Percentiles rank a stretch among this genome's conserved stretches.
Evolutionary conservation across 2,888 invertebrate genomes (phyloP).

Genomic region (Eristalis arbustorum): DNA sequence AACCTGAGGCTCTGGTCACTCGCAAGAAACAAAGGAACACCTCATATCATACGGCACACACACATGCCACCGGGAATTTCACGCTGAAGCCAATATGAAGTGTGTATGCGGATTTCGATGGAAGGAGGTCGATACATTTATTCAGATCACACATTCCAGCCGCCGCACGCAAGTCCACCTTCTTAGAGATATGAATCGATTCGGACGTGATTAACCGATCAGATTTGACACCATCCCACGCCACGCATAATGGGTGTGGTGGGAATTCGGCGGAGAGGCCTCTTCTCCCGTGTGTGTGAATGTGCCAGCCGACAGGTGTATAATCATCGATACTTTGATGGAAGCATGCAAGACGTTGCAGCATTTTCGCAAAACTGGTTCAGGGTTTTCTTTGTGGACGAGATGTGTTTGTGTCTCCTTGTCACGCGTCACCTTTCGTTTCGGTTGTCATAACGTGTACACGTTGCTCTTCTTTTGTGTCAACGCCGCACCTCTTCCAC

Average conservation of each 20-base stretch:
- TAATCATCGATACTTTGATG: conserved; percentile 8
- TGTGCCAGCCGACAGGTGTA: conserved; percentile 13
- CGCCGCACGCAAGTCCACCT: conserved; percentile 14
- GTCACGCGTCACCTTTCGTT: conserved; percentile 1
- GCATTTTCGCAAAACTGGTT: conserved; percentile 9
- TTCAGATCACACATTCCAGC: conserved; percentile 42
- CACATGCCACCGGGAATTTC: conserved; percentile 31
- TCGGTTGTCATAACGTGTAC: neutral
- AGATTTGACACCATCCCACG: conserved; percentile 8
- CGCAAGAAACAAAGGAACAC: conserved; percentile 18
- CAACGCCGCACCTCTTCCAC: conserved; percentile 42
- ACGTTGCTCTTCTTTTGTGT: neutral
- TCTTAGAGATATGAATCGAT: conserved; percentile 44
- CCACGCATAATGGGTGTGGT: conserved; percentile 49
- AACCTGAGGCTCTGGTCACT: neutral
- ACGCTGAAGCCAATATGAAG: too few species aligned
- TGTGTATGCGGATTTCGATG: conserved; percentile 33
- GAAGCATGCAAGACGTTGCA: neutral
- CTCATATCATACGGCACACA: neutral
- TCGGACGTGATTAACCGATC: conserved; percentile 59
- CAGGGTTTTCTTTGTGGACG: neutral
- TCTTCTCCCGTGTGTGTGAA: conserved; percentile 15
- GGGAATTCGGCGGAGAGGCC: conserved; percentile 25
- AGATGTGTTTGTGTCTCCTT: neutral
- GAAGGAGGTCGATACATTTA: conserved; percentile 18